Conservation (phyloP, 53 echinoderm and acorn worm genomes). For the Actinopyga echinites region DNA sequence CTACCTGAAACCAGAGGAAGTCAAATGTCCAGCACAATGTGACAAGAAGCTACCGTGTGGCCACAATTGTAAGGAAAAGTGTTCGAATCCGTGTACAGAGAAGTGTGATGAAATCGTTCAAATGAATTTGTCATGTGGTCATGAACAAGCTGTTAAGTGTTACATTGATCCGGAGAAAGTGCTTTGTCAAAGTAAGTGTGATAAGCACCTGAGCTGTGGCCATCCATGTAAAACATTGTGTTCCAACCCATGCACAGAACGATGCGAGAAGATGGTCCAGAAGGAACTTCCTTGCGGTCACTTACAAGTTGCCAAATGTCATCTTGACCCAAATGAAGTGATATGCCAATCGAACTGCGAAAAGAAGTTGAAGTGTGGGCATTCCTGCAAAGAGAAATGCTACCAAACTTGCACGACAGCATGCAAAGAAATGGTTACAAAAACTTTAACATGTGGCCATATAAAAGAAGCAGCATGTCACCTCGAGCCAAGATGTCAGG, state of each 20-base stretch:
- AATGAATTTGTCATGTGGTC: neutral
- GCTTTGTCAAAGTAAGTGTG: conserved; percentile 45
- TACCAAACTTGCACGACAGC: conserved; percentile 63
- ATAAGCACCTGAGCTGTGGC: conserved; percentile 16
- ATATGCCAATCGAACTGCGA: conserved; percentile 39
- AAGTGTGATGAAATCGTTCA: conserved; percentile 29
- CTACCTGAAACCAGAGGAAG: neutral
- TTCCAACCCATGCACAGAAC: conserved; percentile 44
- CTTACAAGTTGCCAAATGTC: neutral
- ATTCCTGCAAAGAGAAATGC: conserved; percentile 68
- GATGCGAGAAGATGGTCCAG: conserved; percentile 43
- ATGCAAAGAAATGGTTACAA: conserved; percentile 28
- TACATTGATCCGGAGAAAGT: conserved; percentile 47
- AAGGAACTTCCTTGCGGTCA: conserved; percentile 12
- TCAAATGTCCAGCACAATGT: conserved; percentile 26
- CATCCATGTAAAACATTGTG: conserved; percentile 60
- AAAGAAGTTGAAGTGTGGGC: conserved; percentile 64
- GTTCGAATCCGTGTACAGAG: conserved; percentile 60
- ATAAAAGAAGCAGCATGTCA: conserved; percentile 51
- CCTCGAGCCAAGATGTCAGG: neutral
- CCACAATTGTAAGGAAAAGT: conserved; percentile 68
- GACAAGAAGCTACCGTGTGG: conserved; percentile 66
- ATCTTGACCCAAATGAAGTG: neutral
- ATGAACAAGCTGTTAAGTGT: conserved; percentile 41
- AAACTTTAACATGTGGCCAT: conserved; percentile 71